phyloP scores from a whole-genome alignment of 2,888 invertebrate genomes.

The Tubulanus polymorphus region DNA sequence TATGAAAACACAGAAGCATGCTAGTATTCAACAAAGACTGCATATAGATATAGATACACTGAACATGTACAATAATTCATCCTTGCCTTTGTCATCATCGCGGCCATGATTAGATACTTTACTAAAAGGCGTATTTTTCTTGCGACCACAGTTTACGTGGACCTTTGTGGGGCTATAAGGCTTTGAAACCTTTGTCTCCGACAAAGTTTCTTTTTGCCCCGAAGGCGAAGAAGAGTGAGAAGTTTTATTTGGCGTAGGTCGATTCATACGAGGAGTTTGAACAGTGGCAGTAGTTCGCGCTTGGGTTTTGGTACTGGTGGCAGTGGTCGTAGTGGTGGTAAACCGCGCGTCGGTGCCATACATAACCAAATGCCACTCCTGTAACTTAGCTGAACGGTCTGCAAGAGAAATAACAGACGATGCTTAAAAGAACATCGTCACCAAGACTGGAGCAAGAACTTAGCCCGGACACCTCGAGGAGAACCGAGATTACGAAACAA shows the following conservation, averaged over 20 bases:
- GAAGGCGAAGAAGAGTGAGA: background rate
- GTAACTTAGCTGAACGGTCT: constrained; percentile 66
- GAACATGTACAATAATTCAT: no score
- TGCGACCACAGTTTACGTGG: no score
- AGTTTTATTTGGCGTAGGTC: constrained; percentile 3
- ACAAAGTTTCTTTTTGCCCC: background rate
- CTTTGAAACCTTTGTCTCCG: background rate
- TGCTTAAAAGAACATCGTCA: constrained; percentile 7
- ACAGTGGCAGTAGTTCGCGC: constrained; percentile 4
- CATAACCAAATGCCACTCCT: constrained; percentile 89
- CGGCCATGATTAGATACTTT: no score
- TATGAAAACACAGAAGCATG: no score
- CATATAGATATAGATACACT: no score
- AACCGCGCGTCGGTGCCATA: constrained; percentile 70
- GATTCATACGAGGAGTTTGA: constrained; percentile 3
- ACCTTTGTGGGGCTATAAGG: background rate
- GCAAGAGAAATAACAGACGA: constrained; percentile 32
- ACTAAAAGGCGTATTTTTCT: no score
- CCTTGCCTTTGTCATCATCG: no score
- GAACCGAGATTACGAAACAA: no score
- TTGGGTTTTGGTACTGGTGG: constrained; percentile 19
- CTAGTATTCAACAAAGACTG: no score
- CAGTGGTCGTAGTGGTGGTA: constrained; percentile 20
- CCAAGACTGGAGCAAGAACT: background rate
- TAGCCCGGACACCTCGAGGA: no score